Conservation (phyloP, 37 sponge, comb jelly and placozoan genomes). For the Oopsacas minuta region DNA sequence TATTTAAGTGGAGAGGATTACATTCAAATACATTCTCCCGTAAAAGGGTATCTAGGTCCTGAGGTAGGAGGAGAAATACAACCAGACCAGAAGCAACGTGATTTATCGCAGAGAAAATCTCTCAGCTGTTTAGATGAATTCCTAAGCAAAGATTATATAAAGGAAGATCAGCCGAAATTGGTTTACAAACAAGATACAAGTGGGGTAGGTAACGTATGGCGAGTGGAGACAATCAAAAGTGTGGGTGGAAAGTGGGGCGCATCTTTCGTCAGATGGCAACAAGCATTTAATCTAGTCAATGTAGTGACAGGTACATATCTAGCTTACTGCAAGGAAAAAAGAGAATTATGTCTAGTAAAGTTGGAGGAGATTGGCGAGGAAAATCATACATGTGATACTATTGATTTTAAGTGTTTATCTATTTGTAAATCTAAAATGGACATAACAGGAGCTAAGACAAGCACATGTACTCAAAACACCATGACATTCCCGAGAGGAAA, state of each 20-base stretch:
- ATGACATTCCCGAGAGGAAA: not conserved
- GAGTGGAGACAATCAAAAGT: slow-evolving; percentile 9
- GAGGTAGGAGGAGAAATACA: not conserved
- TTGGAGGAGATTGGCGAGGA: not conserved
- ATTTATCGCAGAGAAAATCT: not conserved
- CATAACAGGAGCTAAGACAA: not conserved
- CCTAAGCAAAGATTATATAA: not conserved
- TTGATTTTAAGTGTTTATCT: not conserved
- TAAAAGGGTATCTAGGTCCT: not conserved
- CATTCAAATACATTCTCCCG: not conserved
- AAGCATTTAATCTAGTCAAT: not conserved
- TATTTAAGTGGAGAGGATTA: slow-evolving; percentile 12
- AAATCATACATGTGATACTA: not conserved
- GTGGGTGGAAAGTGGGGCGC: slow-evolving; percentile 15
- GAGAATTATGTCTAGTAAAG: not conserved
- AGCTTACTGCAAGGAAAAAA: not conserved
- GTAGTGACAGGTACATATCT: not conserved
- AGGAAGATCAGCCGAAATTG: not conserved
- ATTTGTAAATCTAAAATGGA: not conserved
- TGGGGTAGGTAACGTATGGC: not conserved
- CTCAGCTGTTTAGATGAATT: slow-evolving; percentile 2
- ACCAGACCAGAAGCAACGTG: not conserved
- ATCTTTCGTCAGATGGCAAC: not conserved
- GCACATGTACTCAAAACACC: not conserved
- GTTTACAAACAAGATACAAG: not conserved